Conservation (phyloP, 1,140 invertebrate species). For the Apis dorsata region DNA sequence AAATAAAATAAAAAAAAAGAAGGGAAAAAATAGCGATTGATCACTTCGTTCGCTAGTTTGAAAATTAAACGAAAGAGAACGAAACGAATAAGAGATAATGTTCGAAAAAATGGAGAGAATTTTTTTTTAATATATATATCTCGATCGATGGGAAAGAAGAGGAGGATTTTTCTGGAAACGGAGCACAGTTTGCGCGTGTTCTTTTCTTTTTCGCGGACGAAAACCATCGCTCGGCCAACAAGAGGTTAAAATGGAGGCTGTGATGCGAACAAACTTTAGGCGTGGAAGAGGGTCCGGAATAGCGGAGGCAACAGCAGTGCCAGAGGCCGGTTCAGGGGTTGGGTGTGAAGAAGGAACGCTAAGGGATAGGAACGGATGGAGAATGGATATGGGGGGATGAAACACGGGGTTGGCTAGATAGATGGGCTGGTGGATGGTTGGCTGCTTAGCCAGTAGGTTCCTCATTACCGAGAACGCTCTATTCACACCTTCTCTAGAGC, state of each 20-base stretch:
- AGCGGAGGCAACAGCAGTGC: conserved; percentile 41
- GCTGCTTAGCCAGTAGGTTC: conserved; percentile 68
- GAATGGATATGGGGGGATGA: conserved; percentile 60
- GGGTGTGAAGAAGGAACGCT: conserved; percentile 55
- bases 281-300: conserved; percentile 48
- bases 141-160: no score
- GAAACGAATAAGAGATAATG: background rate
- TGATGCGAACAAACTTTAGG: conserved; percentile 62
- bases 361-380: conserved; percentile 59
- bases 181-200: no score
- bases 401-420: conserved; percentile 64
- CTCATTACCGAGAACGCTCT: conserved; percentile 69
- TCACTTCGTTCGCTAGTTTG: background rate
- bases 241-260: conserved; percentile 69
- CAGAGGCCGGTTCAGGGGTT: conserved; percentile 48
- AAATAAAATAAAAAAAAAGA: background rate
- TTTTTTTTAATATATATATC: no score
- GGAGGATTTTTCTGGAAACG: no score
- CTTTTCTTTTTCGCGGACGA: background rate
- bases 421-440: conserved; percentile 65
- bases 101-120: background rate
- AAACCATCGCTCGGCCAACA: conserved; percentile 48
- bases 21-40: background rate
- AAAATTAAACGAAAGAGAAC: background rate
- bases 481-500: conserved; percentile 66